These are phyloP conservation scores for Falco concolor DNA, from an alignment of 2,797 vertebrate genomes.

Conservation along the genomic window DNA sequence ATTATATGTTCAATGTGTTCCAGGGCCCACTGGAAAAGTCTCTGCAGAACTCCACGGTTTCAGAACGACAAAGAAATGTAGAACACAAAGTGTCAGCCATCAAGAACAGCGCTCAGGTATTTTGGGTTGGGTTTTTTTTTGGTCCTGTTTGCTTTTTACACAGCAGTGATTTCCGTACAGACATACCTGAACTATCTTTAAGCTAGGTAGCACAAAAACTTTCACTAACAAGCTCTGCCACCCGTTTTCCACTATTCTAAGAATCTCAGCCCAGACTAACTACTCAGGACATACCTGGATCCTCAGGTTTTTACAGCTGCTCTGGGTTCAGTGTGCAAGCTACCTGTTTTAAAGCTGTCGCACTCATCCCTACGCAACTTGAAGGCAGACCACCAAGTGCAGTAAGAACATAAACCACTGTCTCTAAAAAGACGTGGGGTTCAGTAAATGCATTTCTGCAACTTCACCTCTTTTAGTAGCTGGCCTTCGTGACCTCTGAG, in stretches of 20 bases:
- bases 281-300: background rate
- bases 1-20: background rate
- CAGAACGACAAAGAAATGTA: constrained; percentile 88
- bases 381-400: background rate
- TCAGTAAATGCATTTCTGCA: background rate
- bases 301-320: background rate
- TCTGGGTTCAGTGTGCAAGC: background rate
- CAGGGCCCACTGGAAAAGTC: constrained; percentile 92
- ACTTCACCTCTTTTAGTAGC: background rate
- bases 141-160: background rate
- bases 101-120: constrained; percentile 88
- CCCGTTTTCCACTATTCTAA: background rate
- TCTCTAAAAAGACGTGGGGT: background rate
- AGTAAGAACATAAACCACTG: background rate
- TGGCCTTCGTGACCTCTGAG: background rate
- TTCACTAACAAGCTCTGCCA: background rate
- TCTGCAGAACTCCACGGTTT: constrained; percentile 83
- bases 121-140: background rate
- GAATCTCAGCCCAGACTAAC: background rate
- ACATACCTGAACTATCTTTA: background rate
- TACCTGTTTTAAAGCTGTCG: background rate
- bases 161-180: background rate
- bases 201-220: background rate
- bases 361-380: fast-evolving
- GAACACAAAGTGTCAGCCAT: constrained; percentile 89